Base-by-base conservation (phyloP, 2,797 vertebrate species). In the Halcyon smyrnensis region DNA sequence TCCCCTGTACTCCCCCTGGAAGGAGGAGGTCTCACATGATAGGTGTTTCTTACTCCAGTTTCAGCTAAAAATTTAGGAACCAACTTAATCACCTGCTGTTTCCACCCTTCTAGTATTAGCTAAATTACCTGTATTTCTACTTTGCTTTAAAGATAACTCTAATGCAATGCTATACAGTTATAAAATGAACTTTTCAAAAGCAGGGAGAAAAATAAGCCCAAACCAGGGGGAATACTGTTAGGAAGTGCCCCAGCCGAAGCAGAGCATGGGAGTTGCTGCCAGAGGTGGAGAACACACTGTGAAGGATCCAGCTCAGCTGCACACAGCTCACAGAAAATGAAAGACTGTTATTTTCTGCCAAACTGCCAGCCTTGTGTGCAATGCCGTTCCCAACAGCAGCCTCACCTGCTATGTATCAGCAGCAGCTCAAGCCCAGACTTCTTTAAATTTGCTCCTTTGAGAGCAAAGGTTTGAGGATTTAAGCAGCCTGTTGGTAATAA, bases 271-370 rank as follows among this genome's bases (percentile, higher is more conserved):
- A 53, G 32, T 48, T 39, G 32, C 63, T 83, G 37, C 79, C 0
- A 0, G 75, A 48, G 85, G 12, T 3, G 4, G 30, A 6, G 11
- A 4, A 20, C 67, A 8, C 2, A 0, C 8, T 24, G 45, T 8
- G 17, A 62, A 53, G 54, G 25, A 45, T 68, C 15, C 48, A 37
- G 56, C 77, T 69, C 36, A 59, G 65, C 1, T 0, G 37, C 54
- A 53, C n/a, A 4, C 21, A 64, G 84, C 77, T 89, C 11, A 1
- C 41, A 39, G 74, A 53, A 87, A 37, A 82, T 8, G 32, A 69
- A 68, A n/a, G 41, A 7, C 43, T 77, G 4, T 34, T 74, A 28
- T 84, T 85, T 70, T 43, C 28, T 62, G 51, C 78, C 53, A 15
- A 17, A 5, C 25, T 41, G 36, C 60, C 62, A 43, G 51, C 57